These are phyloP conservation scores for Sussaba pulchella DNA, from an alignment of 2,888 invertebrate genomes.

Conservation along the genomic window DNA sequence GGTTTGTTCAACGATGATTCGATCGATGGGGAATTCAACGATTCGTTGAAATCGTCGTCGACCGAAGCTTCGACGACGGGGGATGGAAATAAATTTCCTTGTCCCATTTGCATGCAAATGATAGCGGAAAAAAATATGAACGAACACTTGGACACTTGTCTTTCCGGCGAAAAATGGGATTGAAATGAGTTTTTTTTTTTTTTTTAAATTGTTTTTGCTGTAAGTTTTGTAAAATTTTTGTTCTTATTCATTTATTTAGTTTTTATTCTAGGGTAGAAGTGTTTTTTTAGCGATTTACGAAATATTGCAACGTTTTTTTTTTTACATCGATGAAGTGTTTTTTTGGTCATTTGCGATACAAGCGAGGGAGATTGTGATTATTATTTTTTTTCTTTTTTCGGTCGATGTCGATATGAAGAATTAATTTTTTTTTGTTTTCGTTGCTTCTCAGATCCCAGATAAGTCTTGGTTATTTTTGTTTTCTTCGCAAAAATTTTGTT, in stretches of 20 bases:
- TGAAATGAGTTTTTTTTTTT: slow-evolving; percentile 42
- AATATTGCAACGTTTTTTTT: background rate
- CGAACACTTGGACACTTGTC: slow-evolving; percentile 86
- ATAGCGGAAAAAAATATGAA: slow-evolving; percentile 86
- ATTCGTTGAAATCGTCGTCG: slow-evolving; percentile 69
- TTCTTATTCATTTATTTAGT: slow-evolving; percentile 8
- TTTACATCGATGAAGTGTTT: background rate
- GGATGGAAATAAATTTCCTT: slow-evolving; percentile 84
- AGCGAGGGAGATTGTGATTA: too few species aligned
- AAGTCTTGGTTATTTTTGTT: too few species aligned
- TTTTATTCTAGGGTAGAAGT: background rate
- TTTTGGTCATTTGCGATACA: background rate
- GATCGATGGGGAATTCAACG: slow-evolving; percentile 71
- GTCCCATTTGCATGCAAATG: slow-evolving; percentile 87
- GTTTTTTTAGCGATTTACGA: background rate
- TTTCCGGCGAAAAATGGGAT: slow-evolving; percentile 62
- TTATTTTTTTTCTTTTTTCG: too few species aligned
- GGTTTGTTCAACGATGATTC: slow-evolving; percentile 82
- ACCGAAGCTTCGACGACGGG: slow-evolving; percentile 47
- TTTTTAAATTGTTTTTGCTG: slow-evolving; percentile 6
- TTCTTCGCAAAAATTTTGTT: too few species aligned
- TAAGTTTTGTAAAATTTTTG: background rate
- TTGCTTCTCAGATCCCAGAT: too few species aligned
- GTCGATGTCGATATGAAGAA: too few species aligned
- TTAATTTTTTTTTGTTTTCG: too few species aligned